A percentile compares a stretch with the other conserved stretches of the same genome.
Conservation (phyloP, 2,888 invertebrate species). For the Frankliniella fusca region DNA sequence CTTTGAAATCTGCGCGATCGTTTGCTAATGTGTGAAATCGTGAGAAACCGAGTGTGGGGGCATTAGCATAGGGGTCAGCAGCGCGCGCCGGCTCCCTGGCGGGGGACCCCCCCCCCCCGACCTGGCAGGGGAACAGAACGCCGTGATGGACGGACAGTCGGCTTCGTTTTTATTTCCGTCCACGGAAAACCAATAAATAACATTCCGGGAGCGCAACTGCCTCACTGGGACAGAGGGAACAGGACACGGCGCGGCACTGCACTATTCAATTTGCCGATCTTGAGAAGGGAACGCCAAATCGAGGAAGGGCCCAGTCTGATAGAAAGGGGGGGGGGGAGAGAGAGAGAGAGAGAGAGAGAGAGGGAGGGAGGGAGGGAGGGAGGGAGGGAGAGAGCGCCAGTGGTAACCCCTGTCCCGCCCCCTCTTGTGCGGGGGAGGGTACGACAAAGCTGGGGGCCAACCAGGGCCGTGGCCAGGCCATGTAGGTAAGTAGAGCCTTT, state of each 20-base stretch:
- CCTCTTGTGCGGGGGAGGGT: constrained; percentile 31
- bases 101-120: not conserved
- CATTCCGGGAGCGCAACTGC: not conserved
- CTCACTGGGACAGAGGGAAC: too few species aligned
- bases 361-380: not conserved
- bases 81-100: not conserved
- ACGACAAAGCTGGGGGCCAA: too few species aligned
- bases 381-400: not conserved
- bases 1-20: not conserved
- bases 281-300: too few species aligned
- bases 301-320: too few species aligned
- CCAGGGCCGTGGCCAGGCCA: not conserved
- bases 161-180: constrained; percentile 15
- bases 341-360: too few species aligned
- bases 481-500: constrained; percentile 19
- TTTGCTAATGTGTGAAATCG: too few species aligned
- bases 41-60: too few species aligned
- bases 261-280: too few species aligned
- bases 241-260: too few species aligned
- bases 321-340: too few species aligned
- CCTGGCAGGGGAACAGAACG: not conserved
- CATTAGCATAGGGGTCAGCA: not conserved
- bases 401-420: constrained; percentile 31
- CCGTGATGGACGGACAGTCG: not conserved
- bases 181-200: constrained; percentile 26